Base-by-base conservation (phyloP, 2,113 vertebrate genomes). In the Brienomyrus brachyistius region DNA sequence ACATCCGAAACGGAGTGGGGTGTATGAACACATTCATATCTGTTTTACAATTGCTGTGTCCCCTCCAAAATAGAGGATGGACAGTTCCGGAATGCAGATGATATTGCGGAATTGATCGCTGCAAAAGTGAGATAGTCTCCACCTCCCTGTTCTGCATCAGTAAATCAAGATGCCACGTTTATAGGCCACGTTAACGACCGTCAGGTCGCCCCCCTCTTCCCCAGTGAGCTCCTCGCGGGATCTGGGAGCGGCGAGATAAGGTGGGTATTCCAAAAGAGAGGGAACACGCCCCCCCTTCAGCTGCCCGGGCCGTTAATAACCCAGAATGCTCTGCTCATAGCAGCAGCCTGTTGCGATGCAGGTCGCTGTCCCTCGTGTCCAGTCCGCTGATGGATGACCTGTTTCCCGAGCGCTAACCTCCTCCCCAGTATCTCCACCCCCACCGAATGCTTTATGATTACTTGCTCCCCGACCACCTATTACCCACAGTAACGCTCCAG, bases 231-330 rank as follows among this genome's bases (percentile, higher is more conserved):
- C 43, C 85, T 54, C 7, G 35, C 52, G 35, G 88, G 45, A 80
- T 83, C 87, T 91, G 89, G 91, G 80, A 89, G 54, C 47, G 52
- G 80, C n/a, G 48, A 89, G 90, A 89, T 90, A 90, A 89, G 54
- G 56, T 51, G 23, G 11, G 27, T 19, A 21, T 17, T 7, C 15
- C 10, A 21, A 74, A 90, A 88, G 48, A 85, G 88, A 89, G 84
- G 51, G 48, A 88, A 43, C 66, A 89, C 74, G 35, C 13, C 54
- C 56, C 45, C 17, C 9, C 59, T 19, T 86, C 56, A 15, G n/a
- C 35, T 31, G 51, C n/a, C 7, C 19, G 3, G 77, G 13, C 62
- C 19, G 51, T 91, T 88, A 91, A 89, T 89, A 86, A 88, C 31
- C 74, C 62, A 70, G 77, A 56, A 90, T 77, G 6, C 80, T 90